phyloP scores from a whole-genome alignment of 1,140 invertebrate species.

The Mercenaria mercenaria region DNA sequence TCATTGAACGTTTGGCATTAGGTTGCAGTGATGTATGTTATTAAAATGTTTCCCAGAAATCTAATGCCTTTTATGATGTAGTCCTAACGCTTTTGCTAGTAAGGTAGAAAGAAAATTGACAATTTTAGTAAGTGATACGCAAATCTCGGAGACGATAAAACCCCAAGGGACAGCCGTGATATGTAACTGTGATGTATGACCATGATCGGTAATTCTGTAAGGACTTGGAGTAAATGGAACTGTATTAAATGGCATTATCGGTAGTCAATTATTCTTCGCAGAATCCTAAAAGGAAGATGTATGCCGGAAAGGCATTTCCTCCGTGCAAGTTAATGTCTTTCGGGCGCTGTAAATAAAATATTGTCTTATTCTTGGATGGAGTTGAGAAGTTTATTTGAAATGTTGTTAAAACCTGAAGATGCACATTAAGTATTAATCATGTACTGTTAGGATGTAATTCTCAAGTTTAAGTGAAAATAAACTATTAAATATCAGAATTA shows the following conservation, averaged over 20 bases:
- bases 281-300: conserved; percentile 20
- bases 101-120: neutral
- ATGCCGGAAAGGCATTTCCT: conserved; percentile 49
- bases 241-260: conserved; percentile 50
- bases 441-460: too few relatives aligned
- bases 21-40: neutral
- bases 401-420: too few relatives aligned
- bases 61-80: neutral
- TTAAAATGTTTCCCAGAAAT: neutral
- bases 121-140: conserved; percentile 12
- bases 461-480: too few relatives aligned
- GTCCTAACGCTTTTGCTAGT: neutral
- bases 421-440: too few relatives aligned
- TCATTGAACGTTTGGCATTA: neutral
- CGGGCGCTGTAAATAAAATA: too few relatives aligned
- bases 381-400: too few relatives aligned
- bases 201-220: conserved; percentile 23
- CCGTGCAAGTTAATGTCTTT: conserved; percentile 36
- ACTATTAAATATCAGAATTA: too few relatives aligned
- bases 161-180: conserved; percentile 20
- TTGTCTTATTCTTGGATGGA: too few relatives aligned
- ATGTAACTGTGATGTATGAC: conserved; percentile 29
- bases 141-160: neutral
- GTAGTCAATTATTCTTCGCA: conserved; percentile 27
- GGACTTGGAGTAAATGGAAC: conserved; percentile 29